These are phyloP conservation scores for Heliconius charithonia DNA, from an alignment of 2,888 invertebrate species.

Conservation along the genomic window DNA sequence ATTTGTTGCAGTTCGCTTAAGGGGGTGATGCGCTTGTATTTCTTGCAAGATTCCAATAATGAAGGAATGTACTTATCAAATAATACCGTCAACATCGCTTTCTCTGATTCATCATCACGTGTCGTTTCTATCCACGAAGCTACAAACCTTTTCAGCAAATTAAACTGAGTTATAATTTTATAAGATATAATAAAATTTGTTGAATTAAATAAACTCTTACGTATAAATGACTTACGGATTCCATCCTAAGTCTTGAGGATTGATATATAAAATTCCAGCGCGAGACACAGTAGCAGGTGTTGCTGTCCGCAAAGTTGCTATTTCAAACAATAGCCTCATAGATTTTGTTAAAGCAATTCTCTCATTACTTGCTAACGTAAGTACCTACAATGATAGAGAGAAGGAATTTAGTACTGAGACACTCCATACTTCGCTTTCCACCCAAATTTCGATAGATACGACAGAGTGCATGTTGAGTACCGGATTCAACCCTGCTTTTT, in stretches of 20 bases:
- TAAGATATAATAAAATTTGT: neutral
- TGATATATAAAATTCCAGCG: slow-evolving; percentile 97
- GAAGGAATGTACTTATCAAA: slow-evolving; percentile 97
- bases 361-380: slow-evolving; percentile 97
- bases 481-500: too few relatives aligned
- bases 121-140: slow-evolving; percentile 94
- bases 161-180: neutral
- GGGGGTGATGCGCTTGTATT: slow-evolving; percentile 95
- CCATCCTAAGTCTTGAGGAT: slow-evolving; percentile 97
- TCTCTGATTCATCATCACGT: slow-evolving; percentile 87
- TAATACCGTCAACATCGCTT: slow-evolving; percentile 91
- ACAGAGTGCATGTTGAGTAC: too few relatives aligned
- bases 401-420: too few relatives aligned
- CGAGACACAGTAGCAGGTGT: slow-evolving; percentile 98
- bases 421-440: too few relatives aligned
- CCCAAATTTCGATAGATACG: too few relatives aligned
- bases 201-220: neutral
- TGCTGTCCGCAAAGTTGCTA: slow-evolving; percentile 93
- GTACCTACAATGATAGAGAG: slow-evolving; percentile 76
- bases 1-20: slow-evolving; percentile 95
- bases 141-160: slow-evolving; percentile 85
- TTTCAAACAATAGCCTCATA: slow-evolving; percentile 97
- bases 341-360: slow-evolving; percentile 94
- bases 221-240: slow-evolving; percentile 87
- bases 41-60: slow-evolving; percentile 89